Percentiles rank a stretch among this genome's conserved stretches.
Evolutionary conservation across 2,888 invertebrate species (phyloP).

Genomic region (Priocnemis perturbator): DNA sequence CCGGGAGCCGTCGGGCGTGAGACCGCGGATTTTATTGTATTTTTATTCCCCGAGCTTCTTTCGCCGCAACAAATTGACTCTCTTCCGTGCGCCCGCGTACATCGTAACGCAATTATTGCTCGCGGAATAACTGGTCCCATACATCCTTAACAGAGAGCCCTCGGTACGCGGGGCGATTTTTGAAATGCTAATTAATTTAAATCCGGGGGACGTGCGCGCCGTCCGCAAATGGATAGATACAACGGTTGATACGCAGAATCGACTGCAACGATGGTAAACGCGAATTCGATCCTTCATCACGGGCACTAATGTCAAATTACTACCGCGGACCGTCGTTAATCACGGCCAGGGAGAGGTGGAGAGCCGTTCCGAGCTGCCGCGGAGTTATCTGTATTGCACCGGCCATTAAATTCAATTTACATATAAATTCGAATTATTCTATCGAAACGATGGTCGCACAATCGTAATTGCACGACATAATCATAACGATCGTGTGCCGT

Average conservation of each 20-base stretch:
- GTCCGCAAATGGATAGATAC: slow-evolving; percentile 24
- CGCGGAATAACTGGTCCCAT: not conserved
- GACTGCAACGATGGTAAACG: slow-evolving; percentile 47
- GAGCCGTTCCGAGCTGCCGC: slow-evolving; percentile 38
- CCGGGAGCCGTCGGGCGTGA: no score
- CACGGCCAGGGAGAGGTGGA: slow-evolving; percentile 50
- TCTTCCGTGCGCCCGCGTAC: not conserved
- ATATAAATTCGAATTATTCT: slow-evolving; percentile 72
- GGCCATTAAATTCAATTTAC: slow-evolving; percentile 72
- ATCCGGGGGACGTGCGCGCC: slow-evolving; percentile 12
- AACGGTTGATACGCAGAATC: slow-evolving; percentile 40
- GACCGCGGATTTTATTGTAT: no score
- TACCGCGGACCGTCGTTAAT: slow-evolving; percentile 63
- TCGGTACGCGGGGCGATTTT: slow-evolving; percentile 15
- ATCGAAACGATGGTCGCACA: slow-evolving; percentile 59
- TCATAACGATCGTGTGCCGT: slow-evolving; percentile 34
- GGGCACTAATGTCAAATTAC: slow-evolving; percentile 63
- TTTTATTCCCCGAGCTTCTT: no score
- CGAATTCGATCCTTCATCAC: slow-evolving; percentile 59
- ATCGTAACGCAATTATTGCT: not conserved
- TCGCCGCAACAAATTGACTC: no score
- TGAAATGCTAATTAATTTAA: slow-evolving; percentile 31
- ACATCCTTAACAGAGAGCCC: not conserved
- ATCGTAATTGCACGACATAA: slow-evolving; percentile 61
- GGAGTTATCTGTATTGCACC: slow-evolving; percentile 64